phyloP scores from a whole-genome alignment of 2,888 invertebrate genomes.

The Nymphalis urticae region DNA sequence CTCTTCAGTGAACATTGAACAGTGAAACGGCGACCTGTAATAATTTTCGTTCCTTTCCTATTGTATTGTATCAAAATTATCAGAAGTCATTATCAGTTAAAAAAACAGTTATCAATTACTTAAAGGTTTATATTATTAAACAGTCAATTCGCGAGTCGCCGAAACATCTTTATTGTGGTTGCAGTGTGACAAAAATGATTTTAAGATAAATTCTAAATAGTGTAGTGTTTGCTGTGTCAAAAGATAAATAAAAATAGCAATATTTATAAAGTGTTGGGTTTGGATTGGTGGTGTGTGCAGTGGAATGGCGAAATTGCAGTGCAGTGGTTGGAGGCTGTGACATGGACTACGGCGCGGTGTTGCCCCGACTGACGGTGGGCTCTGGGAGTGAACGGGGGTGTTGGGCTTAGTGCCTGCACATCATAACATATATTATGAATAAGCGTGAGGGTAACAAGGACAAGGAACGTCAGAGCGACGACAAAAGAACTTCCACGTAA shows the following conservation, averaged over 20 bases:
- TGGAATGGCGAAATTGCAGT: constrained; percentile 67
- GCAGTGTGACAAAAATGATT: constrained; percentile 78
- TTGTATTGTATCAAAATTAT: constrained; percentile 54
- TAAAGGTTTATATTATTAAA: constrained; percentile 39
- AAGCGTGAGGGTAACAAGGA: constrained; percentile 78
- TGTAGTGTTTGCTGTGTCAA: constrained; percentile 68
- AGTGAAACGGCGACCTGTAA: constrained; percentile 76
- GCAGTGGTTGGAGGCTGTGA: constrained; percentile 64
- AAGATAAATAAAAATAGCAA: constrained; percentile 62
- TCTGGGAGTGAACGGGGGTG: constrained; percentile 74
- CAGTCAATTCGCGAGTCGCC: constrained; percentile 57
- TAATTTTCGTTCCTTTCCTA: constrained; percentile 51
- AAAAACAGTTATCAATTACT: constrained; percentile 42
- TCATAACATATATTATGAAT: constrained; percentile 76
- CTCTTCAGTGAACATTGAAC: constrained; percentile 78
- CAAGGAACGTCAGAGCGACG: constrained; percentile 80
- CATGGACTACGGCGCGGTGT: constrained; percentile 70
- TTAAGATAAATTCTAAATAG: constrained; percentile 77
- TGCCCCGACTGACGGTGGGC: constrained; percentile 70
- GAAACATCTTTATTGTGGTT: constrained; percentile 70
- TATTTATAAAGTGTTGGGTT: constrained; percentile 56
- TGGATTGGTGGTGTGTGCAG: constrained; percentile 54
- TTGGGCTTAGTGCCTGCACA: constrained; percentile 74
- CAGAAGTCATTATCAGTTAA: constrained; percentile 43
- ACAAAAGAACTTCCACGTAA: constrained; percentile 79